These are phyloP conservation scores for Rhagophthalmus giganteus DNA, from an alignment of 2,888 invertebrate genomes.

Conservation along the genomic window DNA sequence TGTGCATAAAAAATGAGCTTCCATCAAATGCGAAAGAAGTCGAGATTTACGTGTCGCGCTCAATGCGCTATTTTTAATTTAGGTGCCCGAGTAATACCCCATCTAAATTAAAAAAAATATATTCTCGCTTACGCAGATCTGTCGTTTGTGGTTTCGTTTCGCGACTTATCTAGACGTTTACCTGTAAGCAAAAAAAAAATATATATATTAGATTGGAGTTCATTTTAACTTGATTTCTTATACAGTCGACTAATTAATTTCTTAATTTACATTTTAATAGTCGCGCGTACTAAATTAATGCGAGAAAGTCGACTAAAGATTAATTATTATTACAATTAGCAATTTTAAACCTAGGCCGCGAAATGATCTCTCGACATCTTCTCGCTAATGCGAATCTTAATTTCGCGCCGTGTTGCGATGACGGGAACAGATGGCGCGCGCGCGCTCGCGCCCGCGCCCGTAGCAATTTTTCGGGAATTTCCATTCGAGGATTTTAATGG, in stretches of 20 bases:
- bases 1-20: neutral
- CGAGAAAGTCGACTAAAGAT: conserved; percentile 24
- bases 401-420: conserved; percentile 34
- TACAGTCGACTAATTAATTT: conserved; percentile 10
- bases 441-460: conserved; percentile 11
- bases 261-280: conserved; percentile 15
- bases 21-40: no score
- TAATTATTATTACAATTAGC: conserved; percentile 35
- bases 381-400: conserved; percentile 39
- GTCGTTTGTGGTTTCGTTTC: no score
- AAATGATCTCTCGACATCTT: conserved; percentile 37
- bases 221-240: no score
- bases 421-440: conserved; percentile 37
- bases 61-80: no score
- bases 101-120: no score
- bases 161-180: no score
- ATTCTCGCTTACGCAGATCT: no score
- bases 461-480: conserved; percentile 16
- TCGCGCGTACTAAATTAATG: conserved; percentile 13
- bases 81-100: no score
- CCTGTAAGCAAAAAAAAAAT: no score
- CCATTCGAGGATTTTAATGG: conserved; percentile 19
- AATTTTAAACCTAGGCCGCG: conserved; percentile 33
- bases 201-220: no score
- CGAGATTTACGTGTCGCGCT: no score